Evolutionary conservation across 2,797 vertebrate genomes (phyloP).

Genomic region (Caiman crocodilus): DNA sequence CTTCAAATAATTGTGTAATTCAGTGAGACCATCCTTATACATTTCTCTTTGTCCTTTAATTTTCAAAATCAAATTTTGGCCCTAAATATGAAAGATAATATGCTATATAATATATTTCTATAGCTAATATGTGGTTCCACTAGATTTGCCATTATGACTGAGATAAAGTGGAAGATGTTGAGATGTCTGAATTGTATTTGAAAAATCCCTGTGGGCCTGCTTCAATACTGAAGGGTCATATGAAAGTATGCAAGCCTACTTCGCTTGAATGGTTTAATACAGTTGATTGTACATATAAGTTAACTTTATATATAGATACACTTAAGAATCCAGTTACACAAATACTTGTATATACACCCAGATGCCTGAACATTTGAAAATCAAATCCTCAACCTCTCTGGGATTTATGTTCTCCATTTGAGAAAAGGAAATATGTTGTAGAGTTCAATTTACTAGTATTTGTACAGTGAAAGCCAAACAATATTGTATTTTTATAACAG

Average conservation of each 20-base stretch:
- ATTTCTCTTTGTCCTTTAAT: background rate
- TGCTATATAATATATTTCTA: background rate
- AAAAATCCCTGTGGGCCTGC: background rate
- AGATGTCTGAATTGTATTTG: background rate
- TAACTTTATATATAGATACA: background rate
- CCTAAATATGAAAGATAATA: background rate
- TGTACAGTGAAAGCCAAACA: background rate
- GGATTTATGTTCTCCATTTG: background rate
- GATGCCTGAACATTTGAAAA: background rate
- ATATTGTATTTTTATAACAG: background rate
- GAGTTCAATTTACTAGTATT: background rate
- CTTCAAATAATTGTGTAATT: background rate
- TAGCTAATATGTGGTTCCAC: background rate
- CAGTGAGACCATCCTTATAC: background rate
- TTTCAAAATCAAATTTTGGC: background rate
- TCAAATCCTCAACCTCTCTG: background rate
- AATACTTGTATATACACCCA: background rate
- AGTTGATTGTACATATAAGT: background rate
- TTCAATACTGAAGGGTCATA: background rate
- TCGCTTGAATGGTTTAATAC: background rate
- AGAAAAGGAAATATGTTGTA: background rate
- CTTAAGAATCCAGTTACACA: no score
- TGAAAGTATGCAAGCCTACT: background rate
- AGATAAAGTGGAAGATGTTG: background rate
- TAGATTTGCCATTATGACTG: background rate